Base-by-base conservation (phyloP, 2,797 vertebrate genomes). In the Crenuchus spilurus region DNA sequence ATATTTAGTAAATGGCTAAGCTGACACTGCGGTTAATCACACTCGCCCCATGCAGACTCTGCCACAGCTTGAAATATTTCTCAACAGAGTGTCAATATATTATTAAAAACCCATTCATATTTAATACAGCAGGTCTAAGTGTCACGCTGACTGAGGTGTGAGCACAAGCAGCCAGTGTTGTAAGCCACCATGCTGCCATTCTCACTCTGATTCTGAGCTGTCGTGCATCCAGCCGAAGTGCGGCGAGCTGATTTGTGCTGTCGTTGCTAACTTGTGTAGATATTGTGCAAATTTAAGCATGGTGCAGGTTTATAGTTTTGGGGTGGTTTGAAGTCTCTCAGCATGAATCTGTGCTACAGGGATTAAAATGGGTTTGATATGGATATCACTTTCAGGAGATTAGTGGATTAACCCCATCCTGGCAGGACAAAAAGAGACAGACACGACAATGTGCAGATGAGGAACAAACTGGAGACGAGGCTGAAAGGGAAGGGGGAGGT, bases 31-130 rank as follows among this genome's bases (percentile, higher is more conserved):
- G 31, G 73, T 76, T 80, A 75, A 82, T 82, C 78, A 82, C 52
- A 26, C 18, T 28, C 37, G 31, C 51, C 26, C n/a, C 69, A 60
- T 46, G 63, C 46, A 16, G 69, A 55, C 46, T 70, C 64, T 49
- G n/a, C 44, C 78, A 65, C 75, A 66, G 78, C 72, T 58, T 68
- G 54, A 69, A 69, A 75, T 68, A 77, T 77, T 72, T 74, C 72
- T 48, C 71, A 67, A 60, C 58, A 51, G 67, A 39, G 68, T 70
- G 44, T 79, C 78, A 42, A 77, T 80, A 62, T 46, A 82, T 82
- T 80, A 80, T 80, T 82, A 72, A 82, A 72, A 77, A 69, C 44
- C 35, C 72, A 80, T 82, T 78, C 74, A 82, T 82, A 73, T 82
- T 82, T 82, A 80, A 82, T 78, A 65, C 48, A 2, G 37, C 64